phyloP scores from a whole-genome alignment of 2,113 vertebrate species.

The Poeciliopsis occidentalis region DNA sequence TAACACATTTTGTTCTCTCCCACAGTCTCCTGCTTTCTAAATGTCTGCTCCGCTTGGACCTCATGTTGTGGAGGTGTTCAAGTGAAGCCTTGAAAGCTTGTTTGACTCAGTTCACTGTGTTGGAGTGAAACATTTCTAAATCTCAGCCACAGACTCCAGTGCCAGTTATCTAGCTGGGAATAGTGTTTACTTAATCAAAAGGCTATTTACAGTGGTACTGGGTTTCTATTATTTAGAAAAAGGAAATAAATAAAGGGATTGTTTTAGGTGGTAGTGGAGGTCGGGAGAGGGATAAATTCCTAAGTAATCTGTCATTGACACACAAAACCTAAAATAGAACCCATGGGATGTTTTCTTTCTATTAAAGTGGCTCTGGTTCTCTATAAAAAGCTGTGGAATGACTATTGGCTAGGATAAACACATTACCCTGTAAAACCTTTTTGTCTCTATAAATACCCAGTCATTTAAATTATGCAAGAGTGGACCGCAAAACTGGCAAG shows the following conservation, averaged over 20 bases:
- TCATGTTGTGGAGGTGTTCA: slow-evolving; percentile 32
- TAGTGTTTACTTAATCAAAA: slow-evolving; percentile 44
- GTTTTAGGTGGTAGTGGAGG: slow-evolving; percentile 25
- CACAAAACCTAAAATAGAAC: slow-evolving; percentile 73
- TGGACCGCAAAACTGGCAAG: slow-evolving; percentile 2
- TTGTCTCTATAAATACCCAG: slow-evolving; percentile 25
- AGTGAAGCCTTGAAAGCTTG: slow-evolving; percentile 25
- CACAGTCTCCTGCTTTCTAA: slow-evolving; percentile 11
- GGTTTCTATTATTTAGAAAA: slow-evolving; percentile 57
- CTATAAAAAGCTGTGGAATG: slow-evolving; percentile 69
- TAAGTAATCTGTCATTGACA: slow-evolving; percentile 69
- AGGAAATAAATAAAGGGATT: slow-evolving; percentile 31
- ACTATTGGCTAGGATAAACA: slow-evolving; percentile 57
- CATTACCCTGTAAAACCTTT: slow-evolving; percentile 18
- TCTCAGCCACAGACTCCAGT: slow-evolving; percentile 43
- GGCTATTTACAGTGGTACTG: slow-evolving; percentile 58
- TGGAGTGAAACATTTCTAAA: slow-evolving; percentile 34
- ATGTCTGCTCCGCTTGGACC: slow-evolving; percentile 31
- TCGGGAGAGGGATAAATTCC: slow-evolving; percentile 61
- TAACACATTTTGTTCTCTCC: slow-evolving; percentile 17
- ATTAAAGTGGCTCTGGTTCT: slow-evolving; percentile 52
- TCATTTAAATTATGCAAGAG: slow-evolving; percentile 34
- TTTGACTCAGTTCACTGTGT: slow-evolving; percentile 1
- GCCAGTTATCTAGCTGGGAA: slow-evolving; percentile 43
- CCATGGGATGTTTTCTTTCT: slow-evolving; percentile 65